Conservation (phyloP, 2,888 invertebrate genomes). For the Callyntrura guangdongensis region DNA sequence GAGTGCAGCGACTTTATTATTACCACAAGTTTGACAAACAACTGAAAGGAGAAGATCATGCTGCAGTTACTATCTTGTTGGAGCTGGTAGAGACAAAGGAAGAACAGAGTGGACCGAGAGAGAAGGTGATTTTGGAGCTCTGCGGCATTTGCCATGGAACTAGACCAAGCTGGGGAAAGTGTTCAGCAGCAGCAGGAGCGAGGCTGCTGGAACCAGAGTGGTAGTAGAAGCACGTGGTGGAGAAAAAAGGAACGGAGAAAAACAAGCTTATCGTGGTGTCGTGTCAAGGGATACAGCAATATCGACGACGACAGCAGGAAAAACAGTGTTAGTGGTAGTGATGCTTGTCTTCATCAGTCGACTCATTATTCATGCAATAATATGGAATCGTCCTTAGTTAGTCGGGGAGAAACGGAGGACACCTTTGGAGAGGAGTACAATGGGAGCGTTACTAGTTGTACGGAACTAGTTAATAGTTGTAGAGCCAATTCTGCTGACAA, state of each 20-base stretch:
- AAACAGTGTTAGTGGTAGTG: slow-evolving; percentile 10
- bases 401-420: not conserved
- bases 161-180: not conserved
- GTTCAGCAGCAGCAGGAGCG: not conserved
- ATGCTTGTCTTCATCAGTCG: not conserved
- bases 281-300: not conserved
- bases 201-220: slow-evolving; percentile 13
- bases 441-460: not conserved
- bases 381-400: not conserved
- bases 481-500: slow-evolving; percentile 7
- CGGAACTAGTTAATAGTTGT: not conserved
- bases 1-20: too few relatives aligned
- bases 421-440: not conserved
- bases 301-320: not conserved
- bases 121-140: not conserved
- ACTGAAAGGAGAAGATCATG: not conserved
- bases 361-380: too few relatives aligned
- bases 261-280: slow-evolving; percentile 48
- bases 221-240: slow-evolving; percentile 35
- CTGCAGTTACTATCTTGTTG: not conserved
- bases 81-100: slow-evolving; percentile 31
- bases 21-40: too few relatives aligned
- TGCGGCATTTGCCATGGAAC: slow-evolving; percentile 3
- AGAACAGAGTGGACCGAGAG: not conserved
- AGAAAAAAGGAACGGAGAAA: slow-evolving; percentile 45